A percentile compares a stretch with the other conserved stretches of the same genome.
Evolutionary conservation across 2,888 invertebrate genomes (phyloP).

Genomic region (Drosophila kambysellisi): DNA sequence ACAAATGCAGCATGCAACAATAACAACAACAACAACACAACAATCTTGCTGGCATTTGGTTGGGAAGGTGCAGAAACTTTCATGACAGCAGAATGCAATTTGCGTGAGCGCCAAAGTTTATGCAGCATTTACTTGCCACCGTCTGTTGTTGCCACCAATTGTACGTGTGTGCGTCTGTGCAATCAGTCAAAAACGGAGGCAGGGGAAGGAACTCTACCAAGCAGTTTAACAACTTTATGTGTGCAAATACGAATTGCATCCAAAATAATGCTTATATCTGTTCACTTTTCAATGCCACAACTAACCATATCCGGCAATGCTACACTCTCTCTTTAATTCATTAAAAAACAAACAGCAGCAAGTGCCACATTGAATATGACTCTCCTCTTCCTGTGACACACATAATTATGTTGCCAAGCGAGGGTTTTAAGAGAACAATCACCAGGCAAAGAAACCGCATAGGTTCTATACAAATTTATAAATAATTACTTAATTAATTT

Average conservation of each 20-base stretch:
- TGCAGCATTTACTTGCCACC: slow-evolving; percentile 50
- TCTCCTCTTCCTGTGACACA: neutral
- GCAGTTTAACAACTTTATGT: slow-evolving; percentile 29
- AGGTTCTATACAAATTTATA: neutral
- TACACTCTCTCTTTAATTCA: slow-evolving; percentile 28
- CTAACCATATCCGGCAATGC: slow-evolving; percentile 3
- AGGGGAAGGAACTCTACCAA: slow-evolving; percentile 4
- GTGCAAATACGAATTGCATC: neutral
- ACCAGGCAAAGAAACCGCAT: no score
- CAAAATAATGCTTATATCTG: slow-evolving; percentile 9
- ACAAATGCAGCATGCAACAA: slow-evolving; percentile 32
- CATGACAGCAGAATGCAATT: slow-evolving; percentile 73
- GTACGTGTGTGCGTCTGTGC: slow-evolving; percentile 32
- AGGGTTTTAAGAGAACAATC: slow-evolving; percentile 6
- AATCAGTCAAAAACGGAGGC: slow-evolving; percentile 50
- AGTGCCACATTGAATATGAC: slow-evolving; percentile 35
- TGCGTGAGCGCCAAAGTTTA: slow-evolving; percentile 55
- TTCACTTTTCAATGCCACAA: slow-evolving; percentile 11
- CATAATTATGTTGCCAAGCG: neutral
- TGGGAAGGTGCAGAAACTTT: slow-evolving; percentile 71
- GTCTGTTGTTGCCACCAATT: slow-evolving; percentile 34
- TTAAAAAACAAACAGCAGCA: slow-evolving; percentile 23
- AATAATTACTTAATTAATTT: neutral
- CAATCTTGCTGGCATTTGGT: slow-evolving; percentile 60
- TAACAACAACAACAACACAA: slow-evolving; percentile 23